Evolutionary conservation across 1,140 invertebrate genomes (phyloP).

Genomic region (Arion vulgaris): DNA sequence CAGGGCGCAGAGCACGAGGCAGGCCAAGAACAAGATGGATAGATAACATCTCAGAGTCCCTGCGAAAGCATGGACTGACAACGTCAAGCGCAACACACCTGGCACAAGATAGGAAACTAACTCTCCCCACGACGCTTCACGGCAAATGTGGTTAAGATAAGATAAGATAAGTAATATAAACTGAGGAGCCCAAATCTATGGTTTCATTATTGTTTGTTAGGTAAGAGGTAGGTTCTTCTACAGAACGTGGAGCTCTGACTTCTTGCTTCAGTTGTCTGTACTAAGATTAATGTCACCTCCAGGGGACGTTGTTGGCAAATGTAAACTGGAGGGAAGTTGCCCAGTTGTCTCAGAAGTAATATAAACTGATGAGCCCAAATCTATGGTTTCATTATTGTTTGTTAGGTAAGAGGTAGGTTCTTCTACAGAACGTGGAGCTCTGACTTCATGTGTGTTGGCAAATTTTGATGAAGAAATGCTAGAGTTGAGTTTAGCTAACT

Average conservation of each 20-base stretch:
- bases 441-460: neutral
- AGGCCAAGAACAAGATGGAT: too few species aligned
- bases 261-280: neutral
- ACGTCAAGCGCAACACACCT: too few species aligned
- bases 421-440: neutral
- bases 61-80: too few species aligned
- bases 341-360: neutral
- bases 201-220: neutral
- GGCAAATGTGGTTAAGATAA: too few species aligned
- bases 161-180: neutral
- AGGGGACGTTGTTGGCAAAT: neutral
- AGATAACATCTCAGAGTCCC: too few species aligned
- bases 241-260: neutral
- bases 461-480: neutral
- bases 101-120: too few species aligned
- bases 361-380: neutral
- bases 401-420: neutral
- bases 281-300: neutral
- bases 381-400: neutral
- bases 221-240: neutral
- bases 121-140: too few species aligned
- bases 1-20: too few species aligned
- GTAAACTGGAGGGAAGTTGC: conserved; percentile 1
- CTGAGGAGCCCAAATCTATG: neutral
- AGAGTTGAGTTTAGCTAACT: conserved; percentile 5